Evolutionary conservation across 2,797 vertebrate genomes (phyloP).

Genomic region (Halcyon smyrnensis): DNA sequence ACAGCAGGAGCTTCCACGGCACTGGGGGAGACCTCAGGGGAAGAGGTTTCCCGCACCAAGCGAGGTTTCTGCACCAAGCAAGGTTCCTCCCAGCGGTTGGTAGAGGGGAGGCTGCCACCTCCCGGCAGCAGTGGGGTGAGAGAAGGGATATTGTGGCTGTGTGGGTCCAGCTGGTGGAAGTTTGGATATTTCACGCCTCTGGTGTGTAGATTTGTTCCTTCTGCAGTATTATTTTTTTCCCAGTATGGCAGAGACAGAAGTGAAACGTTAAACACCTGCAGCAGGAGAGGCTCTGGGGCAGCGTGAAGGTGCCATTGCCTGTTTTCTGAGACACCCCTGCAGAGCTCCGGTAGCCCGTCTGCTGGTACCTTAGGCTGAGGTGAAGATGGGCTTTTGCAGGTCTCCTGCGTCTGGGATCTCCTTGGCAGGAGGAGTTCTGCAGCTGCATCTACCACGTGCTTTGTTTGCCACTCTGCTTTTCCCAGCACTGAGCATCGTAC

Average conservation of each 20-base stretch:
- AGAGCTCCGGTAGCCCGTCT: not conserved
- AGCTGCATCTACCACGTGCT: rapidly evolving
- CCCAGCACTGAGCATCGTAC: not conserved
- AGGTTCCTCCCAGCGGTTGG: not conserved
- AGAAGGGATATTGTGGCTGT: not conserved
- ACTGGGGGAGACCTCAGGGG: not conserved
- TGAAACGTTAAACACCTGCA: not conserved
- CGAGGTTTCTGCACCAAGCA: not conserved
- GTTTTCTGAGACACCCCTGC: not conserved
- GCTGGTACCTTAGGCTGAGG: not conserved
- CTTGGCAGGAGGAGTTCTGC: not conserved
- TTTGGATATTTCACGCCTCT: not conserved
- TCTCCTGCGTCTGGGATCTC: not conserved
- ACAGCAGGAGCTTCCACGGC: not conserved
- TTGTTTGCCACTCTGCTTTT: not conserved
- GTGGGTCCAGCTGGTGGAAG: not conserved
- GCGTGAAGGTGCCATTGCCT: rapidly evolving
- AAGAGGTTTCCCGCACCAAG: not conserved
- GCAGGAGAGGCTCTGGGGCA: not conserved
- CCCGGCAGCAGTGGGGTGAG: rapidly evolving
- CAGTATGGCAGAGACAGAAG: rapidly evolving
- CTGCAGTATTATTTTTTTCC: rapidly evolving
- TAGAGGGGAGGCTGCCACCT: slow-evolving; percentile 70
- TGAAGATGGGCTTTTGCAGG: not conserved
- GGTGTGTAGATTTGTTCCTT: not conserved